Evolutionary conservation across 2,888 invertebrate species (phyloP).

Genomic region (Odontocerum albicorne): DNA sequence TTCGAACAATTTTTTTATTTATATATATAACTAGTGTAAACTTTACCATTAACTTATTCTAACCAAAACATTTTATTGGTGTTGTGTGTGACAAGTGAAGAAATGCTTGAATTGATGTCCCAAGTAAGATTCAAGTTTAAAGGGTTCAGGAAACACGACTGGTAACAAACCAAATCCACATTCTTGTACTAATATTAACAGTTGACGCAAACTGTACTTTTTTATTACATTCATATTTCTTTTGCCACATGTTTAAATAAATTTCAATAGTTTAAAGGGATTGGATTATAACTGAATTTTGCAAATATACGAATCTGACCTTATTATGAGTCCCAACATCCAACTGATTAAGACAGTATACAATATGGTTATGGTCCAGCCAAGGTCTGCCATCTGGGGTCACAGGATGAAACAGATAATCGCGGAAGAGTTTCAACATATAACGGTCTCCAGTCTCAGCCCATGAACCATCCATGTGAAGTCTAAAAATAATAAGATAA

Average conservation of each 20-base stretch:
- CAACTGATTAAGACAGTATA: conserved; percentile 90
- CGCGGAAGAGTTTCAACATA: conserved; percentile 96
- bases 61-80: no score
- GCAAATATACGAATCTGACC: conserved; percentile 50
- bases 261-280: neutral
- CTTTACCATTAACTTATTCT: no score
- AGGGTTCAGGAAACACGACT: no score
- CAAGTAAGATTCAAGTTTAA: no score
- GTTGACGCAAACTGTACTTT: no score
- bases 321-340: conserved; percentile 80
- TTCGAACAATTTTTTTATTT: no score
- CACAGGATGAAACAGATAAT: conserved; percentile 96
- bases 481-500: conserved; percentile 54
- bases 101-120: no score
- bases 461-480: conserved; percentile 93
- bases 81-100: no score
- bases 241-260: neutral
- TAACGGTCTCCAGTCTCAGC: conserved; percentile 98
- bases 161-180: no score
- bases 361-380: conserved; percentile 95
- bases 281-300: neutral
- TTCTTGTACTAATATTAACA: no score
- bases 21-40: no score
- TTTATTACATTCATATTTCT: no score
- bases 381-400: conserved; percentile 91